Evolutionary conservation across 1,140 invertebrate species (phyloP).

Genomic region (Leptestheria dahalacensis): DNA sequence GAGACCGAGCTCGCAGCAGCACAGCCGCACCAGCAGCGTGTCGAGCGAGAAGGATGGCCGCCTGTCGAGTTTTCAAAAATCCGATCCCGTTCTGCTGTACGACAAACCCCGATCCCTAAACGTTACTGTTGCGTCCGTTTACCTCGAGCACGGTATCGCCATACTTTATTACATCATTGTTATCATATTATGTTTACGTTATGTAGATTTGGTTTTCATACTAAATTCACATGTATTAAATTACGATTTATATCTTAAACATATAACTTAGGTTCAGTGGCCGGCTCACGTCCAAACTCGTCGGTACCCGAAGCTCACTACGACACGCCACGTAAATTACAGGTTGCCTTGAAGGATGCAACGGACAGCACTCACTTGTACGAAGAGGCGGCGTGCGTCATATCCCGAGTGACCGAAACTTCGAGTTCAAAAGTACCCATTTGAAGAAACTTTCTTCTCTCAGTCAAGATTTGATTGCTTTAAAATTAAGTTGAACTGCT

Average conservation of each 20-base stretch:
- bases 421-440: background rate
- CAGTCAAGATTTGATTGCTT: no score
- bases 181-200: background rate
- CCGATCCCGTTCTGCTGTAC: conserved; percentile 8
- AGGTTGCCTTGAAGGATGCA: background rate
- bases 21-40: conserved; percentile 6
- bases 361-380: background rate
- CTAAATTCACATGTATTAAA: no score
- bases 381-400: background rate
- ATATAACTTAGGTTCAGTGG: no score
- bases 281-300: background rate
- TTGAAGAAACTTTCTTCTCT: no score
- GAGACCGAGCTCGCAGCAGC: conserved; percentile 2
- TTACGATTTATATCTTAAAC: no score
- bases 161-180: background rate
- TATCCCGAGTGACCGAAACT: background rate
- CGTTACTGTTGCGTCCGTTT: conserved; percentile 1
- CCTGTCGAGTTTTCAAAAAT: background rate
- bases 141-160: background rate
- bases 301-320: conserved; percentile 1
- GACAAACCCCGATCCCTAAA: conserved; percentile 5
- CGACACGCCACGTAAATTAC: background rate
- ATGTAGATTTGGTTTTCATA: no score
- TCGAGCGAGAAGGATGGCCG: background rate
- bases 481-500: no score